phyloP scores from a whole-genome alignment of 23 tunicate genomes.

The Styela clava region DNA sequence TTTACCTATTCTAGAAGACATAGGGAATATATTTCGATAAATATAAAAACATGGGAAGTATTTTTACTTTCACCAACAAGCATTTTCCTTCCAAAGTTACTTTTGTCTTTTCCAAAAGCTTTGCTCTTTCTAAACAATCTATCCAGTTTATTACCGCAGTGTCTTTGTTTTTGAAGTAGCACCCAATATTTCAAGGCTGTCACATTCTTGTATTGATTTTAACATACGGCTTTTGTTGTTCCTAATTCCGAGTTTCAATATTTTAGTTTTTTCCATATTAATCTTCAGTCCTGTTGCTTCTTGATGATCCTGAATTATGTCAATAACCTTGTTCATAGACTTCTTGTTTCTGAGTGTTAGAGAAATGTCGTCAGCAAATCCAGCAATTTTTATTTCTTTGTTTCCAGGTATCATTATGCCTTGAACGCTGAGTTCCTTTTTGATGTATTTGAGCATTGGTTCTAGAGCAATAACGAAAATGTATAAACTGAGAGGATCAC shows the following conservation, averaged over 20 bases:
- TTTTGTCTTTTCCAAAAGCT: not conserved
- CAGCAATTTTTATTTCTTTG: not conserved
- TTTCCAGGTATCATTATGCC: not conserved
- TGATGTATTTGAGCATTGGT: not conserved
- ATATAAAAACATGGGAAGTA: not conserved
- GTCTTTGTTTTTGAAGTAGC: not conserved
- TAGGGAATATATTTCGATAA: not conserved
- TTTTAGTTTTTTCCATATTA: not conserved
- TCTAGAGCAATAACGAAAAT: not conserved
- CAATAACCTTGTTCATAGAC: not conserved
- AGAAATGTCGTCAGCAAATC: not conserved
- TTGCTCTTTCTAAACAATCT: not conserved
- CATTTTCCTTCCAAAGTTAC: not conserved
- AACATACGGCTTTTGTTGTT: not conserved
- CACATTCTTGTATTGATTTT: not conserved
- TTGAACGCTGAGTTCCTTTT: not conserved
- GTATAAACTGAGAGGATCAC: not conserved
- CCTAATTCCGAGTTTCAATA: not conserved
- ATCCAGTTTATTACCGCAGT: not conserved
- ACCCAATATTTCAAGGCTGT: not conserved
- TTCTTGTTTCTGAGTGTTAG: not conserved
- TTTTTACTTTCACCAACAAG: not conserved
- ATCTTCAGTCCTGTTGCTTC: not conserved
- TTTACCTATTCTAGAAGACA: not conserved
- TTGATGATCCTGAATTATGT: not conserved